These are phyloP conservation scores for Leuciscus waleckii DNA, from an alignment of 2,797 vertebrate genomes.

Conservation along the genomic window DNA sequence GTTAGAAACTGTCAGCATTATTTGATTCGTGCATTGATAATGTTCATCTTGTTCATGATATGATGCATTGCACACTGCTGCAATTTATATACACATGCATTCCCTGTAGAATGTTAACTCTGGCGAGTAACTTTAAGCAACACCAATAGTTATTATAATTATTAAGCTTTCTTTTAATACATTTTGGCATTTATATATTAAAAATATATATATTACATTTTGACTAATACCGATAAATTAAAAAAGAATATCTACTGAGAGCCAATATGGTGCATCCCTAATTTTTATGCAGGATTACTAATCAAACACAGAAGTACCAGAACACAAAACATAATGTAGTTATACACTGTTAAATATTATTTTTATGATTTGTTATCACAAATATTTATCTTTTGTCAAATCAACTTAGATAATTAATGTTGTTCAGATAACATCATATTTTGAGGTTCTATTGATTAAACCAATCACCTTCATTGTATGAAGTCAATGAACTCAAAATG, in stretches of 20 bases:
- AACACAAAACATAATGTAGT: background rate
- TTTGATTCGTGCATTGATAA: conserved; percentile 1
- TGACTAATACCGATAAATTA: background rate
- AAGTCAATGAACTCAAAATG: too few relatives aligned
- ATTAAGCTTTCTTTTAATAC: background rate
- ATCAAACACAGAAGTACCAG: background rate
- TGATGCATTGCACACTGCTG: background rate
- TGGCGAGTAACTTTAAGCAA: background rate
- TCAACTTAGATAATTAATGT: too few relatives aligned
- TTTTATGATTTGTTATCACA: too few relatives aligned
- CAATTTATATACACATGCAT: background rate
- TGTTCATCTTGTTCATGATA: background rate
- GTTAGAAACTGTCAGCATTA: conserved; percentile 6
- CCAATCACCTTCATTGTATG: too few relatives aligned
- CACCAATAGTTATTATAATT: background rate
- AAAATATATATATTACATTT: background rate
- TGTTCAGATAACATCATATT: too few relatives aligned
- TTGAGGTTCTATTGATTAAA: too few relatives aligned
- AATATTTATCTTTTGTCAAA: too few relatives aligned
- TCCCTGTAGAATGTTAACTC: background rate
- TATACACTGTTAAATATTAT: background rate
- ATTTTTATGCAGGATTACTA: background rate
- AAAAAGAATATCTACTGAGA: background rate
- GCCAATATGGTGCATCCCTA: background rate
- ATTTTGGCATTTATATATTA: too few relatives aligned